Conservation (phyloP, 2,113 vertebrate species). For the Macquaria australasica region DNA sequence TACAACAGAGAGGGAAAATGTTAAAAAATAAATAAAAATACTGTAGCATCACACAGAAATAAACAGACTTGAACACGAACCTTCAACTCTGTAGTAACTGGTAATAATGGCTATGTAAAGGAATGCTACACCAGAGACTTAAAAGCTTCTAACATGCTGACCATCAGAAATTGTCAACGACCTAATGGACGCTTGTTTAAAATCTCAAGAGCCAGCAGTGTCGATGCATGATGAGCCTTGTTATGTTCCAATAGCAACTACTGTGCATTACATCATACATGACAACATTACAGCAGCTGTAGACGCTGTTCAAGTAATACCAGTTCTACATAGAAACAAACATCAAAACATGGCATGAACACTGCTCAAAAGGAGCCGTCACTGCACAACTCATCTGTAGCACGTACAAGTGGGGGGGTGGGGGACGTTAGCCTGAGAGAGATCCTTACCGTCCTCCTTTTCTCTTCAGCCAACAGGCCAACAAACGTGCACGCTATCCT, state of each 20-base stretch:
- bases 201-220: constrained; percentile 17
- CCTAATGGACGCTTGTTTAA: constrained; percentile 26
- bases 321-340: constrained; percentile 3
- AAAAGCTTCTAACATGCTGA: constrained; percentile 33
- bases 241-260: not conserved
- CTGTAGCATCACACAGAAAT: not conserved
- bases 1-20: not conserved
- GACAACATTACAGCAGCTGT: constrained; percentile 29
- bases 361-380: constrained; percentile 22
- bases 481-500: not conserved
- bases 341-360: constrained; percentile 10
- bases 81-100: not conserved
- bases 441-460: not conserved
- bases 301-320: not conserved
- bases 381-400: constrained; percentile 27
- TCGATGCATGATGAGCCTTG: constrained; percentile 1
- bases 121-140: not conserved
- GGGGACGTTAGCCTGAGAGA: not conserved
- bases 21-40: not conserved
- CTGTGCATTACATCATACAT: not conserved
- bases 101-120: constrained; percentile 11
- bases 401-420: not conserved
- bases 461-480: not conserved
- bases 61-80: not conserved
- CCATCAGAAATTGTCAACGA: not conserved